Base-by-base conservation (phyloP, 2,888 invertebrate genomes). In the Lepetodrilus schrolli region DNA sequence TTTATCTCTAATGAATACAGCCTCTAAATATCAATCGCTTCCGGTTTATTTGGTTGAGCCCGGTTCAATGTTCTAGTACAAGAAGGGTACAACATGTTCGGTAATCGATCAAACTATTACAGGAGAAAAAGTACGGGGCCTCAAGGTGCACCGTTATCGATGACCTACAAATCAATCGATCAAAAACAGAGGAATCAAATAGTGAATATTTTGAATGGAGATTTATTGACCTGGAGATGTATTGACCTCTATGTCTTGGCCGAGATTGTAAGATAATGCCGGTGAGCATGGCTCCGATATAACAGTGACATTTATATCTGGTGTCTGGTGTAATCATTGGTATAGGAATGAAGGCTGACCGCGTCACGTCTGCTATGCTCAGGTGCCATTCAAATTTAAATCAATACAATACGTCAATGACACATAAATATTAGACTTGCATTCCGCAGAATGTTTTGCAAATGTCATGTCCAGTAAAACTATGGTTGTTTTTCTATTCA, bases 191-290 rank as follows among this genome's bases (percentile, higher is more conserved):
- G 26, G 34, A 34, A 58, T 58, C 58, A 34, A 58, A 58, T 23
- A 23, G 34, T 8, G 30, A 30, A 30, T 58, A 30, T 58, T 58
- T 30, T 30, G 30, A 58, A 58, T 17, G 58, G 58, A 58, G 26
- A 58, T 58, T 58, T 58, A 58, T 58, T 58, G n/a, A n/a, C n/a
- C n/a, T n/a, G 58, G 58, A 58, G 26, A 58, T 58, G 26, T 58
- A 58, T 58, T 58, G 58, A 58, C 58, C 58, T 58, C 58, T 34
- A 30, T 30, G 58, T 43, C 43, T 43, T 17, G n/a, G 17, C 43
- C 13, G 43, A 17, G n/a, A 17, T 13, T 43, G 43, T 17, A 17
- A 43, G 43, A 4, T 43, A 17, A 43, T 17, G 43, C 13, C 17
- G 43, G 43, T 43, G 43, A 17, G 43, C 43, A 43, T 43, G 13